A percentile compares a stretch with the other conserved stretches of the same genome.
phyloP scores from a whole-genome alignment of 2,888 invertebrate genomes.

The Harpagoxenus sublaevis region DNA sequence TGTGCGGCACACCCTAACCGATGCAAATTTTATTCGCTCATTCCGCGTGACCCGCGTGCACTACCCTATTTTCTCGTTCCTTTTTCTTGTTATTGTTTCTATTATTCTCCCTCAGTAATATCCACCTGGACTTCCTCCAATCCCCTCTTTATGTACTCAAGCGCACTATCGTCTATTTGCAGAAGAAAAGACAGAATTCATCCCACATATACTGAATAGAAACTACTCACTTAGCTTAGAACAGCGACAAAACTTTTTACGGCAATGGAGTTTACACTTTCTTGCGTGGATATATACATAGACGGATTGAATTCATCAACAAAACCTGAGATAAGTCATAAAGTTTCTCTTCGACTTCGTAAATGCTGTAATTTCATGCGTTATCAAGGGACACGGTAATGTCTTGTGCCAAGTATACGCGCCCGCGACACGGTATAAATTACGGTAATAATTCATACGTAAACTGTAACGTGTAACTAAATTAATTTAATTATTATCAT shows the following conservation, averaged over 20 bases:
- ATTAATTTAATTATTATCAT: background rate
- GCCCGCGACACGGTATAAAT: background rate
- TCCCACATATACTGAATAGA: slow-evolving; percentile 12
- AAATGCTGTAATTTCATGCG: background rate
- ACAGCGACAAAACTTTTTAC: slow-evolving; percentile 19
- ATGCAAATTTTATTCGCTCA: slow-evolving; percentile 32
- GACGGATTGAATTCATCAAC: background rate
- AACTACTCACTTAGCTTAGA: slow-evolving; percentile 23
- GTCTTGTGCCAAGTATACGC: too few species aligned
- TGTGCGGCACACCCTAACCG: background rate
- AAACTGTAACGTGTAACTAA: background rate
- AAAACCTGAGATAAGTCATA: background rate
- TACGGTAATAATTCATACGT: background rate
- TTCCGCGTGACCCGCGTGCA: background rate
- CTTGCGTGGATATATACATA: background rate
- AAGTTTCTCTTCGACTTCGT: background rate
- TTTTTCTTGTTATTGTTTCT: slow-evolving; percentile 16
- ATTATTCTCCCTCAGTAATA: background rate
- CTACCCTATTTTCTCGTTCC: background rate
- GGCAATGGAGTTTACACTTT: background rate
- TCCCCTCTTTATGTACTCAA: background rate
- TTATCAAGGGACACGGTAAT: too few species aligned
- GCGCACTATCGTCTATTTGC: background rate
- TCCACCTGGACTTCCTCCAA: background rate
- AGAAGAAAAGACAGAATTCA: background rate